phyloP scores from a whole-genome alignment of 2,797 vertebrate species.

The Epinephelus awoara region DNA sequence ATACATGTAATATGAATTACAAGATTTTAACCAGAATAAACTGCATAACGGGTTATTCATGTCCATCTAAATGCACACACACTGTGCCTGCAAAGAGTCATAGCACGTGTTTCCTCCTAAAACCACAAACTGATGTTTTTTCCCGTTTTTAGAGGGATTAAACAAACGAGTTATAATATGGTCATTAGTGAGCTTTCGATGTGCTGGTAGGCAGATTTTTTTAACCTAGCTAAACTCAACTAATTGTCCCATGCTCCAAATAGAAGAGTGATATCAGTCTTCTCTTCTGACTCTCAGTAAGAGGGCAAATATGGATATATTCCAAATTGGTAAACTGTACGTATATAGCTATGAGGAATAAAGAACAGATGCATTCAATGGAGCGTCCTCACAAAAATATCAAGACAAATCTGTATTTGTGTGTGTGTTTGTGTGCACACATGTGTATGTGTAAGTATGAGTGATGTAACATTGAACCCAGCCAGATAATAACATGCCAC shows the following conservation, averaged over 20 bases:
- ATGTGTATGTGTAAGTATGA: slow-evolving; percentile 58
- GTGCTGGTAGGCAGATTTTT: neutral
- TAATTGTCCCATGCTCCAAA: neutral
- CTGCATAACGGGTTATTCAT: too few relatives aligned
- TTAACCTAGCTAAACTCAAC: neutral
- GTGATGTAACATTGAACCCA: slow-evolving; percentile 68
- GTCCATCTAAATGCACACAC: too few relatives aligned
- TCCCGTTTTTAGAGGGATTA: neutral
- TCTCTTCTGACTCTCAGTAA: neutral
- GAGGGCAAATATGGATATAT: neutral
- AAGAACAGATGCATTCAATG: neutral
- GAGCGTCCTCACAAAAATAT: slow-evolving; percentile 24
- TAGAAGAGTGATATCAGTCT: neutral
- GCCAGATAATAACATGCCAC: slow-evolving; percentile 87
- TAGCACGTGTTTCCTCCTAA: too few relatives aligned
- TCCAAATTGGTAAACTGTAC: neutral
- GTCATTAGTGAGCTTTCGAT: neutral
- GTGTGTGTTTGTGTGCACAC: slow-evolving; percentile 9
- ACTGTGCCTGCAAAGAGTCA: too few relatives aligned
- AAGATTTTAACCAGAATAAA: too few relatives aligned
- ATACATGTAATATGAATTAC: too few relatives aligned
- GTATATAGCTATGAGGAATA: slow-evolving; percentile 6
- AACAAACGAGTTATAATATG: slow-evolving; percentile 6
- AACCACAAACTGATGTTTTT: neutral
- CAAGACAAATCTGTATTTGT: slow-evolving; percentile 33